Conservation (phyloP, 2,888 invertebrate genomes). For the Archips xylosteana region DNA sequence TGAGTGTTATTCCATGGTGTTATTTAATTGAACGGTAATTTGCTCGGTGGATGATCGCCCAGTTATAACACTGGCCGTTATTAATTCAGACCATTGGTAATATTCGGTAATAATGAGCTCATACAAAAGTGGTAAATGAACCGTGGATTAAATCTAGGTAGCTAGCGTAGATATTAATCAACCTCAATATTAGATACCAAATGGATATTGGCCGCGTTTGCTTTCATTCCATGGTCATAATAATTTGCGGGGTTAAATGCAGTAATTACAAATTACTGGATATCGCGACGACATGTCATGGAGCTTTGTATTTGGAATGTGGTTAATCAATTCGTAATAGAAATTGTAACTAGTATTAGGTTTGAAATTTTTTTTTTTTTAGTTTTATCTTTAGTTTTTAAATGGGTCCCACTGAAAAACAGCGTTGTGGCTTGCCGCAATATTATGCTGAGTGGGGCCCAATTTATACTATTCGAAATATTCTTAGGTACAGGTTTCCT, state of each 20-base stretch:
- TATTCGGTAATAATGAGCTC: conserved; percentile 25
- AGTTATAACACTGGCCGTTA: neutral
- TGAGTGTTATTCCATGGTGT: neutral
- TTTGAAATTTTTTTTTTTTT: too few species aligned
- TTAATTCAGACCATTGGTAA: conserved; percentile 14
- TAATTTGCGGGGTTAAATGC: neutral
- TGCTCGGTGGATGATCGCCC: neutral
- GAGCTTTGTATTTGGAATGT: neutral
- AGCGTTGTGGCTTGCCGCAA: too few species aligned
- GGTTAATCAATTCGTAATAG: too few species aligned
- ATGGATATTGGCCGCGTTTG: neutral
- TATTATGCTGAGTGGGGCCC: too few species aligned
- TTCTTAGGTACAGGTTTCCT: too few species aligned
- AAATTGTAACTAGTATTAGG: too few species aligned
- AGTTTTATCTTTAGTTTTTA: too few species aligned
- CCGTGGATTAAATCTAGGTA: conserved; percentile 17
- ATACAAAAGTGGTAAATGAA: conserved; percentile 13
- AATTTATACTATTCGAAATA: too few species aligned
- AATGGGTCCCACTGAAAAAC: too few species aligned
- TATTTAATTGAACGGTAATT: conserved; percentile 3
- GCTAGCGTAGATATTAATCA: conserved; percentile 21
- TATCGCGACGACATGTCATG: neutral
- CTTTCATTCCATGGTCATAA: neutral
- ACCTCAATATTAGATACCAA: conserved; percentile 4
- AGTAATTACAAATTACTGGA: neutral